These are phyloP conservation scores for Drosophila greeni DNA, from an alignment of 2,888 invertebrate species.

Conservation along the genomic window DNA sequence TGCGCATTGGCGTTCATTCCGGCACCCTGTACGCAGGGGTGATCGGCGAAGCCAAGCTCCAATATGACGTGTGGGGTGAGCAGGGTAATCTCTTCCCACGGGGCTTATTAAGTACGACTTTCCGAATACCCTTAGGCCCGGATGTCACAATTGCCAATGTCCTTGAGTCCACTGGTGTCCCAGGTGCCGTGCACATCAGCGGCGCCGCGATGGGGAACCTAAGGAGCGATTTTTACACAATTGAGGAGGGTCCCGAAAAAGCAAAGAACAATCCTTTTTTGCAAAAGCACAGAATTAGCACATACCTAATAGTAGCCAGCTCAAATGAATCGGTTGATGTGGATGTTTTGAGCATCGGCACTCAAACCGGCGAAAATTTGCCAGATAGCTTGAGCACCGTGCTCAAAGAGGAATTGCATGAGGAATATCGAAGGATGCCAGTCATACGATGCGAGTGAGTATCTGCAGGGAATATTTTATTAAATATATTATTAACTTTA, in stretches of 20 bases:
- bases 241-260: conserved; percentile 81
- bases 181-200: conserved; percentile 94
- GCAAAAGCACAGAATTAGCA: conserved; percentile 85
- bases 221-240: conserved; percentile 62
- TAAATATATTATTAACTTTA: no score
- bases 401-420: conserved; percentile 84
- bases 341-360: no score
- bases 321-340: no score
- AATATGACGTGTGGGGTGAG: conserved; percentile 96
- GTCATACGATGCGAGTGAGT: conserved; percentile 86
- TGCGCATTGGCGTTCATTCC: conserved; percentile 97
- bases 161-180: conserved; percentile 93
- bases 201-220: conserved; percentile 83
- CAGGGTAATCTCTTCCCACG: background rate
- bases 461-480: no score
- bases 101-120: background rate
- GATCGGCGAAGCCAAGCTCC: conserved; percentile 95
- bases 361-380: conserved; percentile 70
- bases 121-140: conserved; percentile 70
- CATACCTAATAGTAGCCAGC: conserved; percentile 90
- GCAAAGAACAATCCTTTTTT: conserved; percentile 85
- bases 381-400: background rate
- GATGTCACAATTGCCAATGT: conserved; percentile 96
- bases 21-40: conserved; percentile 94
- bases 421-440: conserved; percentile 89